Conservation (phyloP, 2,888 invertebrate species). For the Hypselothyrea guttata region DNA sequence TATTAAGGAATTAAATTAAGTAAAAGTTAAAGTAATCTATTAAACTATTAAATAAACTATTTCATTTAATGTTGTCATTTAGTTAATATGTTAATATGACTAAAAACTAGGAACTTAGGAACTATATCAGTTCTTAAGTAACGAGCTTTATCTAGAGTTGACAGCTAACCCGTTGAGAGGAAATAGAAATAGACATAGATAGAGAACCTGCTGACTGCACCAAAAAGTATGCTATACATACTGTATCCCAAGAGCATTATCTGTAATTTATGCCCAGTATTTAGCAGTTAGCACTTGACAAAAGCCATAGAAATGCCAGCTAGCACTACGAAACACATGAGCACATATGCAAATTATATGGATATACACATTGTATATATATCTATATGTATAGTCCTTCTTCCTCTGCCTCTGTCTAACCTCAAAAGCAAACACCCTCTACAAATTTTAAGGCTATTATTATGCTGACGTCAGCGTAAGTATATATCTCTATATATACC, state of each 20-base stretch:
- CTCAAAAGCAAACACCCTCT: constrained; percentile 12
- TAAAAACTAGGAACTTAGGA: no score
- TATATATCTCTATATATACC: constrained; percentile 65
- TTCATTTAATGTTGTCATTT: no score
- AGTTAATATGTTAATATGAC: no score
- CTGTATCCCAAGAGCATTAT: neutral
- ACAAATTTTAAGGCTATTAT: constrained; percentile 34
- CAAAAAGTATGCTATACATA: constrained; percentile 35
- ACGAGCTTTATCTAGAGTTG: no score
- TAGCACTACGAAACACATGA: constrained; percentile 7
- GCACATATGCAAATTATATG: constrained; percentile 8
- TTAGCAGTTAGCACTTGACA: neutral
- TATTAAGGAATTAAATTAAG: no score
- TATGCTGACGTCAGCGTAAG: constrained; percentile 58
- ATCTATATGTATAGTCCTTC: neutral
- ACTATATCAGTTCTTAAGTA: no score
- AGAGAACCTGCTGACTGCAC: neutral
- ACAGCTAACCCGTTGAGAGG: no score
- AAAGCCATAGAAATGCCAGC: neutral
- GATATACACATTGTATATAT: constrained; percentile 14
- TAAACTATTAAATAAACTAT: no score
- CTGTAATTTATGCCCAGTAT: neutral
- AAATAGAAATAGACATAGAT: neutral
- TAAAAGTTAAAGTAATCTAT: no score
- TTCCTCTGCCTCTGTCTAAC: neutral